These are phyloP conservation scores for Leucoptera coffeella DNA, from an alignment of 2,888 invertebrate genomes.

Conservation along the genomic window DNA sequence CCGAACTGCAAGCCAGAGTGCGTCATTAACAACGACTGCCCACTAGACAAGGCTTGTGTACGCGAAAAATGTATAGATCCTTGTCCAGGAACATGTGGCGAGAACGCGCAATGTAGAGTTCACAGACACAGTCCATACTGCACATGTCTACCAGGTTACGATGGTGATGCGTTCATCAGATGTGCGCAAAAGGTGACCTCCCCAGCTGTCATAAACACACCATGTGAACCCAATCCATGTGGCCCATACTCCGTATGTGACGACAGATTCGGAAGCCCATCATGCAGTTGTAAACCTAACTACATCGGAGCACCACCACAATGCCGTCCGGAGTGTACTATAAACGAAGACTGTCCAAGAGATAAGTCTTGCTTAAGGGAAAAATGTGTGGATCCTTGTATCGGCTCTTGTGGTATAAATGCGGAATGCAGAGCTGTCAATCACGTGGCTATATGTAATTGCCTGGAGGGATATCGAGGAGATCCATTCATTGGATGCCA, in stretches of 20 bases:
- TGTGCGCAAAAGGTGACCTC: slow-evolving; percentile 40
- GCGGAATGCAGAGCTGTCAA: slow-evolving; percentile 66
- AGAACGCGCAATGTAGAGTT: slow-evolving; percentile 65
- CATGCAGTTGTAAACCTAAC: slow-evolving; percentile 57
- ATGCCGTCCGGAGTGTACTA: slow-evolving; percentile 71
- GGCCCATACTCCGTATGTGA: slow-evolving; percentile 61
- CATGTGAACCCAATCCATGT: slow-evolving; percentile 64
- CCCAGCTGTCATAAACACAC: slow-evolving; percentile 41
- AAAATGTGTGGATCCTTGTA: slow-evolving; percentile 69
- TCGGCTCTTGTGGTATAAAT: slow-evolving; percentile 63
- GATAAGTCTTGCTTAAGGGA: slow-evolving; percentile 66
- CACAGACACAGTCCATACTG: slow-evolving; percentile 65
- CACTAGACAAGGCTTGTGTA: slow-evolving; percentile 69
- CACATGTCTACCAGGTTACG: slow-evolving; percentile 63
- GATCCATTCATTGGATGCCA: slow-evolving; percentile 62
- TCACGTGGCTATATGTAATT: slow-evolving; percentile 73
- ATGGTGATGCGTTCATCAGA: slow-evolving; percentile 67
- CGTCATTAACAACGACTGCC: slow-evolving; percentile 71
- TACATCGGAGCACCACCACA: slow-evolving; percentile 64
- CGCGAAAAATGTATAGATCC: slow-evolving; percentile 74
- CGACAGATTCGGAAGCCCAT: slow-evolving; percentile 41
- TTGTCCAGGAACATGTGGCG: slow-evolving; percentile 69
- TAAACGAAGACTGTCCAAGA: slow-evolving; percentile 69
- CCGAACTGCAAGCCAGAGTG: slow-evolving; percentile 76
- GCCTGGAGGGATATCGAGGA: slow-evolving; percentile 60